Evolutionary conservation across 1,140 invertebrate species (phyloP).

Genomic region (Helicoverpa zea): DNA sequence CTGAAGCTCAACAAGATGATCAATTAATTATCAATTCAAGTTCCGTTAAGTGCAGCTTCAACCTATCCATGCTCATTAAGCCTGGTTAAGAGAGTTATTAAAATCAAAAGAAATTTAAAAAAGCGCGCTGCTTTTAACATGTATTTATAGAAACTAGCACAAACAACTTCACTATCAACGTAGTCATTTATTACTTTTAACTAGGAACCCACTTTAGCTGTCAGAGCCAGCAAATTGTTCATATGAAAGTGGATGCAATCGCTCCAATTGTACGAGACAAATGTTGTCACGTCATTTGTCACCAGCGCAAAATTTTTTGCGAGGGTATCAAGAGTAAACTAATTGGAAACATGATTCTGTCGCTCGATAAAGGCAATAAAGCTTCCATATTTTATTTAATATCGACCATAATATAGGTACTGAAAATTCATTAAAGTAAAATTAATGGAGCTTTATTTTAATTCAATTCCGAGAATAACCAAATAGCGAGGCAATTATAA

Average conservation of each 20-base stretch:
- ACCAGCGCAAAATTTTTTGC: neutral
- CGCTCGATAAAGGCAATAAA: neutral
- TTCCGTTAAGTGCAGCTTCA: too few species aligned
- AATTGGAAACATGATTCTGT: neutral
- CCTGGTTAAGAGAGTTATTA: too few species aligned
- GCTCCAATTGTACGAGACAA: conserved; percentile 35
- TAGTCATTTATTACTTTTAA: neutral
- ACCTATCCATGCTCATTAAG: too few species aligned
- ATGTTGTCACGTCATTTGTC: conserved; percentile 7
- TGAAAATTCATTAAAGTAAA: conserved; percentile 1
- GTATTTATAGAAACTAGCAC: neutral
- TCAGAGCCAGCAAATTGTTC: conserved; percentile 30
- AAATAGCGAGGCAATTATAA: conserved; percentile 3
- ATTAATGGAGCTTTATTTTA: neutral
- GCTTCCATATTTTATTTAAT: neutral
- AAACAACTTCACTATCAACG: neutral
- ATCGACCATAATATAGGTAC: neutral
- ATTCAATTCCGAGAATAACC: neutral
- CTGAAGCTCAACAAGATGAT: too few species aligned
- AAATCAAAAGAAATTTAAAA: too few species aligned
- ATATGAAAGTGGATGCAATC: conserved; percentile 30
- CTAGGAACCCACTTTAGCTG: conserved; percentile 21
- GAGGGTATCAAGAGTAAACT: neutral
- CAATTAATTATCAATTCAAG: too few species aligned
- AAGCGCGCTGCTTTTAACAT: too few species aligned